These are phyloP conservation scores for Zaprionus kolodkinae DNA, from an alignment of 1,140 invertebrate species.

Conservation along the genomic window DNA sequence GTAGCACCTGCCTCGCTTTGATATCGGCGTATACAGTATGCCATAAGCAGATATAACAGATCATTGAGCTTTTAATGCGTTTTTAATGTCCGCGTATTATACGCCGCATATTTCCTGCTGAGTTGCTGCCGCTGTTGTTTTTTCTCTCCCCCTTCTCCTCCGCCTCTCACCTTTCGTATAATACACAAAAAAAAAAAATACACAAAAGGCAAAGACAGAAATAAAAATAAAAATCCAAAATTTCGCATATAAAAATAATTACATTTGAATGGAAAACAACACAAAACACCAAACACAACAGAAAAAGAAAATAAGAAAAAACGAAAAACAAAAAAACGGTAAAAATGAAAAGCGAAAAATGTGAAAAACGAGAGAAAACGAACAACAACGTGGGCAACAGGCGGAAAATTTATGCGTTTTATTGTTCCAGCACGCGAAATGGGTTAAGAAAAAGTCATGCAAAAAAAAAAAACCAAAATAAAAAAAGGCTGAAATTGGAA, in stretches of 20 bases:
- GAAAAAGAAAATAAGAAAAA: slow-evolving; percentile 27
- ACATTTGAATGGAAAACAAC: slow-evolving; percentile 61
- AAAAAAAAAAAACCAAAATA: neutral
- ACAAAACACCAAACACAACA: slow-evolving; percentile 30
- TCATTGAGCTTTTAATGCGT: slow-evolving; percentile 78
- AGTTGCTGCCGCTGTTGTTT: slow-evolving; percentile 18
- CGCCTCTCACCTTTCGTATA: slow-evolving; percentile 1
- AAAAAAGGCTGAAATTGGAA: neutral
- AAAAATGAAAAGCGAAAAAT: no score
- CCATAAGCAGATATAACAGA: slow-evolving; percentile 62
- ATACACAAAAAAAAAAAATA: slow-evolving; percentile 46
- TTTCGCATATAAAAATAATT: slow-evolving; percentile 72
- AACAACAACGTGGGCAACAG: slow-evolving; percentile 23
- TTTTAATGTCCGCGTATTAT: slow-evolving; percentile 74
- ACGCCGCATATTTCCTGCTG: slow-evolving; percentile 59
- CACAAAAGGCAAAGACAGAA: slow-evolving; percentile 17
- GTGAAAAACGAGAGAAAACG: slow-evolving; percentile 7
- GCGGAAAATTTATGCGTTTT: slow-evolving; percentile 71
- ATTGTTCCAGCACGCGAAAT: slow-evolving; percentile 57
- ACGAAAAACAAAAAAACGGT: slow-evolving; percentile 14
- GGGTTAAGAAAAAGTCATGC: slow-evolving; percentile 37
- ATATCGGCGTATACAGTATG: slow-evolving; percentile 7
- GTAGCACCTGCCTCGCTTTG: slow-evolving; percentile 16
- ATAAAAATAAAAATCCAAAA: slow-evolving; percentile 37
- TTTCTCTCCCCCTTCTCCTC: neutral